These are phyloP conservation scores for Lucilia sericata DNA, from an alignment of 1,140 invertebrate genomes.

Conservation along the genomic window DNA sequence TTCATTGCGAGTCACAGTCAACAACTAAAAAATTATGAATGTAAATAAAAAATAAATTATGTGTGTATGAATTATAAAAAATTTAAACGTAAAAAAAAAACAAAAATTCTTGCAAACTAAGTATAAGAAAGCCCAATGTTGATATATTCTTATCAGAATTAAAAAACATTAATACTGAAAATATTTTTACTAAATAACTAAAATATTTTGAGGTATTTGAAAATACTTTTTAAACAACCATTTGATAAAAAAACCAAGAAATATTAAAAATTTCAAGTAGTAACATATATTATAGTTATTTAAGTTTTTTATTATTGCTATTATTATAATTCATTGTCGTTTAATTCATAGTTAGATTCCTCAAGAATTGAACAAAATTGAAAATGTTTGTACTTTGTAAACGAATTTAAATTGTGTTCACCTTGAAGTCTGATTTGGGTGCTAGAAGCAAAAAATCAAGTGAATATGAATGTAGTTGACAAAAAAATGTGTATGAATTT, in stretches of 20 bases:
- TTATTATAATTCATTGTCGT: too few relatives aligned
- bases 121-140: too few relatives aligned
- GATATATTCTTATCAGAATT: not conserved
- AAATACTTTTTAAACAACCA: not conserved
- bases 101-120: too few relatives aligned
- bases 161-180: not conserved
- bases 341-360: too few relatives aligned
- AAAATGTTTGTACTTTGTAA: constrained; percentile 1
- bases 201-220: not conserved
- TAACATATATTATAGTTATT: not conserved
- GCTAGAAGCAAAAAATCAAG: not conserved
- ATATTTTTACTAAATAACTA: not conserved
- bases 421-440: constrained; percentile 40
- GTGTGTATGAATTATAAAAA: too few relatives aligned
- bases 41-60: too few relatives aligned
- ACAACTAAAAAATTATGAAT: not conserved
- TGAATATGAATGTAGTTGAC: not conserved
- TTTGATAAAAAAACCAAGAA: not conserved
- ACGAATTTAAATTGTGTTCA: constrained; percentile 36
- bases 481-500: not conserved
- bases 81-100: too few relatives aligned
- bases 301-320: not conserved
- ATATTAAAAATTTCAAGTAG: not conserved
- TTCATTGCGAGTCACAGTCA: not conserved
- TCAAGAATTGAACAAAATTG: not conserved